Percentiles rank a stretch among this genome's conserved stretches.
Conservation (phyloP, 2,113 vertebrate species). For the Corapipo altera region DNA sequence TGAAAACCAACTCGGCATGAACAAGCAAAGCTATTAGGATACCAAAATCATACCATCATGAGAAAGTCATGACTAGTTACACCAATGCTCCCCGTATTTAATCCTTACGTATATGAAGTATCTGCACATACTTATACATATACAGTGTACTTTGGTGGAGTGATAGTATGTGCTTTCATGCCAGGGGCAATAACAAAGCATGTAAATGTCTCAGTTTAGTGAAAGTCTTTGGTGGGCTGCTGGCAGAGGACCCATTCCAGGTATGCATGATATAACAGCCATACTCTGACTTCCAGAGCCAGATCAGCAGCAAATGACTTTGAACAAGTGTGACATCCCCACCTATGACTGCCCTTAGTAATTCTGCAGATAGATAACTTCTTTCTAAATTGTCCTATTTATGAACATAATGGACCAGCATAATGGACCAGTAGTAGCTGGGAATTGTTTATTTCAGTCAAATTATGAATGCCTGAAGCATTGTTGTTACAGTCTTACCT, state of each 20-base stretch:
- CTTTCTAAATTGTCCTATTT: not conserved
- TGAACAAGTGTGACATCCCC: not conserved
- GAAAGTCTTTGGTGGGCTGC: not conserved
- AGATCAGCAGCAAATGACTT: fast-evolving
- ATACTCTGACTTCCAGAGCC: not conserved
- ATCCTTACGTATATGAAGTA: not conserved
- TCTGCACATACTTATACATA: not conserved
- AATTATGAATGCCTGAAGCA: conserved; percentile 2
- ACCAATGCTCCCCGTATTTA: fast-evolving
- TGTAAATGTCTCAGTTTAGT: not conserved
- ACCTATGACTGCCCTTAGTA: not conserved
- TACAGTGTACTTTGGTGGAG: fast-evolving
- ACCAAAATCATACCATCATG: not conserved
- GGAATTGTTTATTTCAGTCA: conserved; percentile 30
- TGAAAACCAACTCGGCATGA: fast-evolving
- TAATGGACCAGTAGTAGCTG: not conserved
- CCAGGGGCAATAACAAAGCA: not conserved
- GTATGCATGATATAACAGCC: fast-evolving
- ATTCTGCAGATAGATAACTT: not conserved
- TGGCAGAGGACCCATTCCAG: not conserved
- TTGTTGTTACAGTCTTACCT: not conserved
- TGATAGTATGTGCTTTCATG: fast-evolving
- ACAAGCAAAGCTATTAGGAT: not conserved
- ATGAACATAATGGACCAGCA: not conserved
- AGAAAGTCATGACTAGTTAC: not conserved